Conservation (phyloP, 2,113 vertebrate species). For the Zosterops borbonicus region DNA sequence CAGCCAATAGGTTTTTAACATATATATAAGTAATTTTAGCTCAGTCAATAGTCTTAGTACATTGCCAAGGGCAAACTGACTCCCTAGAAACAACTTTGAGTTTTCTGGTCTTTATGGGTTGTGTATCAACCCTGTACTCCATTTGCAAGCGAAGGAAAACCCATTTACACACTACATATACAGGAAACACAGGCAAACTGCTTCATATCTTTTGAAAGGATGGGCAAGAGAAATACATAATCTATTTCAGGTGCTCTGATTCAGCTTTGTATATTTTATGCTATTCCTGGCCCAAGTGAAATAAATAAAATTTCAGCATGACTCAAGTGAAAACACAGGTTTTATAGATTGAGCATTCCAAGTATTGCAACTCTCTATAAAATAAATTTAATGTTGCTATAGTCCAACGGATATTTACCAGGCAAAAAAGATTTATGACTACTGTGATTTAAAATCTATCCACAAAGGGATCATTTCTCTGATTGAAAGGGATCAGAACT, state of each 20-base stretch:
- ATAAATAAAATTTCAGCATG: background rate
- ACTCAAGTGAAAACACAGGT: background rate
- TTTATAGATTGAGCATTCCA: background rate
- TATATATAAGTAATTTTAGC: background rate
- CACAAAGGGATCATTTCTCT: conserved; percentile 5
- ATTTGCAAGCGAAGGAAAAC: background rate
- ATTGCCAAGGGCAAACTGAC: background rate
- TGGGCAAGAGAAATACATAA: background rate
- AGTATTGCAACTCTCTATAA: background rate
- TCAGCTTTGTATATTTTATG: background rate
- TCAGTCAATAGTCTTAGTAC: background rate
- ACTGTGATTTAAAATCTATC: background rate
- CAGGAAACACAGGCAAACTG: background rate
- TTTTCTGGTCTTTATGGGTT: background rate
- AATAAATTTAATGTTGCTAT: background rate
- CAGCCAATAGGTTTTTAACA: background rate
- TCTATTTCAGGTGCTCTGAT: background rate
- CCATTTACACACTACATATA: background rate
- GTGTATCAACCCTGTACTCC: background rate
- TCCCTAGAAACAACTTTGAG: background rate
- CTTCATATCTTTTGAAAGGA: background rate
- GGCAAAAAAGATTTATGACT: background rate
- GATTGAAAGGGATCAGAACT: conserved; percentile 9
- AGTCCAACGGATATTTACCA: background rate
- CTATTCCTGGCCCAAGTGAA: background rate